Evolutionary conservation across 2,888 invertebrate genomes (phyloP).

Genomic region (Achlya flavicornis): DNA sequence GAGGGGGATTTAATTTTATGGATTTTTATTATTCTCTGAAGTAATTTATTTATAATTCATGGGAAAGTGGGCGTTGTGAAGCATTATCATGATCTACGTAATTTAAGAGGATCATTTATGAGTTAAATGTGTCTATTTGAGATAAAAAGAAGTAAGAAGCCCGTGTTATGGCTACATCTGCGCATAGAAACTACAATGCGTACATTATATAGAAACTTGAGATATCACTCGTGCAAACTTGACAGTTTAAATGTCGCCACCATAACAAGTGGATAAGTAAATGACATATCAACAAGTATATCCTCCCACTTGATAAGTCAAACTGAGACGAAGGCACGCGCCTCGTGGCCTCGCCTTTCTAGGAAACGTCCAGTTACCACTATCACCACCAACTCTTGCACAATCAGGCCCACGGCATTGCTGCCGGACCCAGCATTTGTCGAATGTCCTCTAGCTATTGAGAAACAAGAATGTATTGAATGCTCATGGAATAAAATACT

Average conservation of each 20-base stretch:
- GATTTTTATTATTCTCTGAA: conserved; percentile 1
- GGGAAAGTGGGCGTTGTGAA: no score
- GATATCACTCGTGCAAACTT: neutral
- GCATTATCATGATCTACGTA: no score
- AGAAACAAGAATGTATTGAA: neutral
- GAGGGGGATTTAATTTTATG: neutral
- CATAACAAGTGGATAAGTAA: conserved; percentile 3
- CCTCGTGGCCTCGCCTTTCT: conserved; percentile 33
- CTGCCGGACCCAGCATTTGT: neutral
- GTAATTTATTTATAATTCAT: neutral
- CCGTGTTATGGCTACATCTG: no score
- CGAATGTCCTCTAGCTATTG: neutral
- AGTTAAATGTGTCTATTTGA: no score
- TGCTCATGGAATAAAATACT: neutral
- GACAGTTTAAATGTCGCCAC: neutral
- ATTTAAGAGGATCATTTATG: no score
- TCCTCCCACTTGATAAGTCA: neutral
- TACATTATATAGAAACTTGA: neutral
- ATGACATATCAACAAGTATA: neutral
- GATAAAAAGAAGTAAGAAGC: no score
- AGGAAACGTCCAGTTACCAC: conserved; percentile 26
- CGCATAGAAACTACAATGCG: no score
- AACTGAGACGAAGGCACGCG: conserved; percentile 16
- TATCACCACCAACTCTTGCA: neutral
- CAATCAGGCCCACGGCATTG: neutral